Evolutionary conservation across 2,888 invertebrate genomes (phyloP).

Genomic region (Harpalus rufipes): DNA sequence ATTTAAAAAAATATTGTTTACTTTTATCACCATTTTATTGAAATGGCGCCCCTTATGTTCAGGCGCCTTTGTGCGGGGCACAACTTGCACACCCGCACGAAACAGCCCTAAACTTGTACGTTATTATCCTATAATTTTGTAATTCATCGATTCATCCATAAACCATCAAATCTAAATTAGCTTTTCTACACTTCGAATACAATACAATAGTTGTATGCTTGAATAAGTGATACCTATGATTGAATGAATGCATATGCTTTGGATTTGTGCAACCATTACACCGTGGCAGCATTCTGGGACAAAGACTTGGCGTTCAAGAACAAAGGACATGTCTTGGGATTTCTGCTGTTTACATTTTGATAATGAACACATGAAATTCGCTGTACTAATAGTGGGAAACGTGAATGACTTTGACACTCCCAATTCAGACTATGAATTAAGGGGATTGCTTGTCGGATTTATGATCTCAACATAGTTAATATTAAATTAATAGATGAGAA

Average conservation of each 20-base stretch:
- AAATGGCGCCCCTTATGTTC: too few relatives aligned
- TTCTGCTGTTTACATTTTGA: conserved; percentile 44
- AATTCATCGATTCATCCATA: not conserved
- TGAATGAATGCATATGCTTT: conserved; percentile 15
- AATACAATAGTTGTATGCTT: conserved; percentile 5
- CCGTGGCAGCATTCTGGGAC: conserved; percentile 5
- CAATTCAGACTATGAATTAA: conserved; percentile 14
- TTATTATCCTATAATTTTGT: too few relatives aligned
- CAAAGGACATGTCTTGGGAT: conserved; percentile 38
- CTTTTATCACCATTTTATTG: too few relatives aligned
- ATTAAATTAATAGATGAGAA: not conserved
- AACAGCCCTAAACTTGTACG: too few relatives aligned
- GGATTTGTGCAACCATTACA: conserved; percentile 24
- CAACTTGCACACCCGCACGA: too few relatives aligned
- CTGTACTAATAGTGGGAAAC: conserved; percentile 23
- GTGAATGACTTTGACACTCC: conserved; percentile 38
- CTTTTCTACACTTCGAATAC: not conserved
- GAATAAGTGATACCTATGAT: conserved; percentile 27
- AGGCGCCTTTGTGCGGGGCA: too few relatives aligned
- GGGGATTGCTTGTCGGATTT: conserved; percentile 8
- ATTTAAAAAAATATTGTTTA: too few relatives aligned
- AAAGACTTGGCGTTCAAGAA: conserved; percentile 19
- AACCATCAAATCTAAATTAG: not conserved
- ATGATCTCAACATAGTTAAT: conserved; percentile 8
- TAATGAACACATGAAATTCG: conserved; percentile 50